Conservation (phyloP, 2,888 invertebrate species). For the Dione juno region DNA sequence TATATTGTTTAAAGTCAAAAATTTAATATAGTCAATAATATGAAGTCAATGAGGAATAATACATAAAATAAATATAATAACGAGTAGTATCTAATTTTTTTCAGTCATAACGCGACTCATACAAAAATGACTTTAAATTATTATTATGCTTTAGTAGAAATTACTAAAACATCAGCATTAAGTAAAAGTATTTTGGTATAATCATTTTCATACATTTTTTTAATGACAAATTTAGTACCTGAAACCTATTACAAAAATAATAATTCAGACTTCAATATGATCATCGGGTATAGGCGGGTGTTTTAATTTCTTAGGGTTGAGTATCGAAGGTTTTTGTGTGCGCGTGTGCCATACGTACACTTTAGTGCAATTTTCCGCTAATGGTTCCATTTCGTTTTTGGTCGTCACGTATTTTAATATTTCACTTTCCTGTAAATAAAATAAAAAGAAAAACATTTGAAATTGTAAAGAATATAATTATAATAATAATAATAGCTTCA, state of each 20-base stretch:
- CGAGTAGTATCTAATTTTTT: background rate
- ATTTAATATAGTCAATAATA: too few relatives aligned
- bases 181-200: background rate
- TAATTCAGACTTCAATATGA: slow-evolving; percentile 72
- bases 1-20: too few relatives aligned
- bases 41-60: background rate
- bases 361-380: slow-evolving; percentile 95
- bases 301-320: slow-evolving; percentile 85
- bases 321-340: slow-evolving; percentile 93
- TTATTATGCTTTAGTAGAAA: background rate
- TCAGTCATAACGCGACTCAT: background rate
- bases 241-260: slow-evolving; percentile 13
- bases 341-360: slow-evolving; percentile 99
- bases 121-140: background rate
- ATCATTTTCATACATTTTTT: background rate
- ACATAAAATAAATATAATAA: slow-evolving; percentile 1
- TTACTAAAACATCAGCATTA: background rate
- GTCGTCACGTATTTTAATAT: slow-evolving; percentile 89
- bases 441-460: too few relatives aligned
- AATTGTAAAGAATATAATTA: too few relatives aligned
- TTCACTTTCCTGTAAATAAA: slow-evolving; percentile 88
- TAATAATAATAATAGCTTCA: too few relatives aligned
- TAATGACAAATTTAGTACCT: slow-evolving; percentile 17
- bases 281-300: slow-evolving; percentile 67
- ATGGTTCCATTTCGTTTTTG: slow-evolving; percentile 92